These are phyloP conservation scores for Astreopora myriophthalma DNA, from an alignment of 64 coral and sea anemone species.

Conservation along the genomic window DNA sequence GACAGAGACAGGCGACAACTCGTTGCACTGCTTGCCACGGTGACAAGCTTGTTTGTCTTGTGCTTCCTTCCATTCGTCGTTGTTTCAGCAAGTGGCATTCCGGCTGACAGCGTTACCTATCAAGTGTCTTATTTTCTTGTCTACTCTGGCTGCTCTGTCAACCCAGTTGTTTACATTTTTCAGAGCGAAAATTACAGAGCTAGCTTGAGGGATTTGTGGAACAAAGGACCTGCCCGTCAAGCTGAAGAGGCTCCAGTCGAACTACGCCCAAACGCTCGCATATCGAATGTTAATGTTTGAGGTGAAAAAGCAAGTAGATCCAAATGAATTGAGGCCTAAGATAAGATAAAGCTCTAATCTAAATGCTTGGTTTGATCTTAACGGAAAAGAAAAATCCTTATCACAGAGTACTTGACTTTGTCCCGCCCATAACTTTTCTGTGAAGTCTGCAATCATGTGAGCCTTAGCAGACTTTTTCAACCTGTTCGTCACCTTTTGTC, in stretches of 20 bases:
- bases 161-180: constrained; percentile 50
- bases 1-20: constrained; percentile 1
- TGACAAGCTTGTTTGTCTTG: neutral
- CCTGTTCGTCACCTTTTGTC: too few species aligned
- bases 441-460: too few species aligned
- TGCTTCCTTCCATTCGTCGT: neutral
- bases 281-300: too few species aligned
- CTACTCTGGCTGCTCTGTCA: neutral
- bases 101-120: neutral
- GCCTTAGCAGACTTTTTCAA: too few species aligned
- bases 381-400: too few species aligned
- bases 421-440: too few species aligned
- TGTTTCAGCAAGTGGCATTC: neutral
- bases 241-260: neutral
- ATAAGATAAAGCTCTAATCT: too few species aligned
- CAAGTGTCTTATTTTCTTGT: neutral
- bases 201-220: constrained; percentile 8
- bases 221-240: neutral
- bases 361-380: too few species aligned
- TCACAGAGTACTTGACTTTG: too few species aligned
- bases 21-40: neutral
- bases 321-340: too few species aligned
- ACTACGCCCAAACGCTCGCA: neutral
- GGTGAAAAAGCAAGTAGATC: too few species aligned
- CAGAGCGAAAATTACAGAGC: constrained; percentile 55